Percentiles rank a stretch among this genome's conserved stretches.
Evolutionary conservation across 1,140 invertebrate species (phyloP).

Genomic region (Drosophila lacertosa): DNA sequence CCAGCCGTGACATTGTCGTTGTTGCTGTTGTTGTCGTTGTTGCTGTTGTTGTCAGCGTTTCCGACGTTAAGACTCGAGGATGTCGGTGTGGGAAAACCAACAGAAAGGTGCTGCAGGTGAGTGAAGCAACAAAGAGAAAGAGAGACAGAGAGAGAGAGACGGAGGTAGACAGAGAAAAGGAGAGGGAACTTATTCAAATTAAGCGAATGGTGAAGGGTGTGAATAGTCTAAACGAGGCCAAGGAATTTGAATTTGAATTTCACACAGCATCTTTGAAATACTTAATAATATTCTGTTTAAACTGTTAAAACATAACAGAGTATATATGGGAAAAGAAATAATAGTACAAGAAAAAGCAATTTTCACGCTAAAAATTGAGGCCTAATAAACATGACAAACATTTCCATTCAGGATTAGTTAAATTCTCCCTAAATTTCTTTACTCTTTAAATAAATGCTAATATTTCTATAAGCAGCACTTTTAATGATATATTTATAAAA

Average conservation of each 20-base stretch:
- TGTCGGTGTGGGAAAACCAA: conserved; percentile 42
- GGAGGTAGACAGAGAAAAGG: conserved; percentile 6
- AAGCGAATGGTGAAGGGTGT: background rate
- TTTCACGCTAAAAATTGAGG: too few species aligned
- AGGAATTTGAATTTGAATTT: conserved; percentile 1
- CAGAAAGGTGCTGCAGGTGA: conserved; percentile 65
- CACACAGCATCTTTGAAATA: background rate
- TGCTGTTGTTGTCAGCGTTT: conserved; percentile 30
- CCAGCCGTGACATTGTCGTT: conserved; percentile 58
- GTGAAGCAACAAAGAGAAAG: conserved; percentile 39
- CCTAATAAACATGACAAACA: too few species aligned
- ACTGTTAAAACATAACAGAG: too few species aligned
- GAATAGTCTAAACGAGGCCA: conserved; percentile 7
- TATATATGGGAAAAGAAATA: too few species aligned
- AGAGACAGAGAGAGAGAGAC: conserved; percentile 5
- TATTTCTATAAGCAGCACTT: too few species aligned
- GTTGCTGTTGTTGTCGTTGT: conserved; percentile 16
- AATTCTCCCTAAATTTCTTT: too few species aligned
- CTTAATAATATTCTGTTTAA: too few species aligned
- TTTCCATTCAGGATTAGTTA: too few species aligned
- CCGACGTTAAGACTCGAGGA: background rate
- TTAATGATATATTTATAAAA: too few species aligned
- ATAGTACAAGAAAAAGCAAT: too few species aligned
- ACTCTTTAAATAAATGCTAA: too few species aligned
- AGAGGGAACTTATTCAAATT: conserved; percentile 2